Conservation (phyloP, 2,888 invertebrate species). For the Nomada flava region DNA sequence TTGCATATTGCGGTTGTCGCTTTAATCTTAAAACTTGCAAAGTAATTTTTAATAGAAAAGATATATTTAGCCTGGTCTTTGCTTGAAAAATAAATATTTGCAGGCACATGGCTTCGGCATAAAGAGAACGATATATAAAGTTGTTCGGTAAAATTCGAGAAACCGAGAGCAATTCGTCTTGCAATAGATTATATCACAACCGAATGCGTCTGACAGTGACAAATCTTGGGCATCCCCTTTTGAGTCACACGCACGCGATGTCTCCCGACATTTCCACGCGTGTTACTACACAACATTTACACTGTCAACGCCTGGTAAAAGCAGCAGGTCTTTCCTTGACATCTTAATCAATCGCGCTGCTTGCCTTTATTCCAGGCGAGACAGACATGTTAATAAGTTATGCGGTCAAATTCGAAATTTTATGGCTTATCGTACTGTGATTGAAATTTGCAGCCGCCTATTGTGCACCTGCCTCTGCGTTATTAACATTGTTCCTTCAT, state of each 20-base stretch:
- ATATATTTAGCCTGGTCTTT: no score
- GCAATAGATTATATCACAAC: constrained; percentile 64
- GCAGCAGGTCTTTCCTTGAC: background rate
- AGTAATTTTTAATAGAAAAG: no score
- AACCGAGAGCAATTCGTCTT: constrained; percentile 67
- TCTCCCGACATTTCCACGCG: background rate
- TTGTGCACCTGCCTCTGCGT: background rate
- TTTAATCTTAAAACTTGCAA: no score
- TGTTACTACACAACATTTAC: background rate
- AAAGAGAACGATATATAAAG: constrained; percentile 26
- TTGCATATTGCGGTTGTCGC: no score
- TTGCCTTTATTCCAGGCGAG: background rate
- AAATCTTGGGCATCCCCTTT: constrained; percentile 65
- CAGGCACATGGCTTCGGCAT: constrained; percentile 28
- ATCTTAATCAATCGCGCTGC: constrained; percentile 1
- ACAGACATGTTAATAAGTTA: background rate
- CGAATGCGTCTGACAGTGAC: constrained; percentile 68
- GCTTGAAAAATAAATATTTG: no score
- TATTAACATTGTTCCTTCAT: background rate
- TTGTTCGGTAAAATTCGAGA: constrained; percentile 53
- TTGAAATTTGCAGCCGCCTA: background rate
- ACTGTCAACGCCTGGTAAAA: constrained; percentile 1
- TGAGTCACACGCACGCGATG: constrained; percentile 12
- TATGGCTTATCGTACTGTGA: background rate
- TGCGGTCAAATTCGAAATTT: background rate